phyloP scores from a whole-genome alignment of 1,140 invertebrate genomes.

The Pemphigus obesinymphae region DNA sequence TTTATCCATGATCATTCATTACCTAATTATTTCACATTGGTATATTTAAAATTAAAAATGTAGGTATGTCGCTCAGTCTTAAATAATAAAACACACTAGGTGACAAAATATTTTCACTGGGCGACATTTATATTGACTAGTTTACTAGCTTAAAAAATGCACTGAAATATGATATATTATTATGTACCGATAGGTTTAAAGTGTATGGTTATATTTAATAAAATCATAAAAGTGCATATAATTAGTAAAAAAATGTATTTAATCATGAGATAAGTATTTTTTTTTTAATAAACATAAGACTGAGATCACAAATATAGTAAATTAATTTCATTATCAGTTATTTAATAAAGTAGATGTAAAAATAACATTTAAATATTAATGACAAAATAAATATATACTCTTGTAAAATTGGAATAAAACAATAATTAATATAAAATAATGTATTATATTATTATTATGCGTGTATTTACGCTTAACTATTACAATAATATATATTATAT shows the following conservation, averaged over 20 bases:
- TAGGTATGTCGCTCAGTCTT: too few relatives aligned
- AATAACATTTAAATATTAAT: constrained; percentile 27
- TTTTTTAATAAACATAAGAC: not conserved
- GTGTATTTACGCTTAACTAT: not conserved
- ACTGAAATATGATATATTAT: too few relatives aligned
- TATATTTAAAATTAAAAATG: too few relatives aligned
- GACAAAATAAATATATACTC: constrained; percentile 33
- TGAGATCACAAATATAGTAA: constrained; percentile 24
- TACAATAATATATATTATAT: constrained; percentile 3
- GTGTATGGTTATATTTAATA: not conserved
- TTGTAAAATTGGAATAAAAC: not conserved
- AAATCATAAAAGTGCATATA: not conserved
- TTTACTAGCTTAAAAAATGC: too few relatives aligned
- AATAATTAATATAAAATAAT: not conserved
- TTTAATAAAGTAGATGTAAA: constrained; percentile 2
- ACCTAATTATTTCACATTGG: too few relatives aligned
- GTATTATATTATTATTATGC: not conserved
- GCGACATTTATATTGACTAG: too few relatives aligned
- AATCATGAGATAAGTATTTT: not conserved
- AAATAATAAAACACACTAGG: too few relatives aligned
- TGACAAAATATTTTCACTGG: too few relatives aligned
- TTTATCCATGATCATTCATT: too few relatives aligned
- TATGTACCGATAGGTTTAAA: not conserved
- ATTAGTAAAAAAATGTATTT: not conserved
- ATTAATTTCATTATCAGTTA: constrained; percentile 10